These are phyloP conservation scores for Glossophaga mutica DNA, from an alignment of 2,797 vertebrate genomes.

Conservation along the genomic window DNA sequence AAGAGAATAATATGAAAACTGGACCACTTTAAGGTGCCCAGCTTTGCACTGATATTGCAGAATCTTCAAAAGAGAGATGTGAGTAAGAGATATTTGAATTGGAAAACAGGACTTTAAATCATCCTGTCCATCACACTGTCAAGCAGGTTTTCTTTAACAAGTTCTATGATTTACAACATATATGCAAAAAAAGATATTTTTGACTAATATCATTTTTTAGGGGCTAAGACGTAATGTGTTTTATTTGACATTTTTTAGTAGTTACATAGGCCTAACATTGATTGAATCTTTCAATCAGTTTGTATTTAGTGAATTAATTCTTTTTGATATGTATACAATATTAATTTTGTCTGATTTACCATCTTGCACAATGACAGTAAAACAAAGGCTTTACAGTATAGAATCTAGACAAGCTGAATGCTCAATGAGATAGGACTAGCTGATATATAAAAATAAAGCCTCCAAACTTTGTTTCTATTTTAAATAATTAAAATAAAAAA, in stretches of 20 bases:
- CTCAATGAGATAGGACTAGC: constrained; percentile 54
- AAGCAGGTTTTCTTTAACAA: neutral
- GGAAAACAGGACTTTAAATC: neutral
- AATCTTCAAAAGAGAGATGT: constrained; percentile 29
- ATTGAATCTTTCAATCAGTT: constrained; percentile 45
- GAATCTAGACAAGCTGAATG: constrained; percentile 50
- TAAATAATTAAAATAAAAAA: constrained; percentile 59
- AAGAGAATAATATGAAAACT: neutral
- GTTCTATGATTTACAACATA: neutral
- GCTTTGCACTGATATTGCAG: neutral
- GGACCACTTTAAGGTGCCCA: neutral
- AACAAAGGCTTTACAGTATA: neutral
- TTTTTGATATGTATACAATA: constrained; percentile 48
- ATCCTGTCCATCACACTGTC: neutral
- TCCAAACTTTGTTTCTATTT: constrained; percentile 34
- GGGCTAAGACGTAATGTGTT: neutral
- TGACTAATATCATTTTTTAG: neutral
- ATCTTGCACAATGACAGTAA: constrained; percentile 11
- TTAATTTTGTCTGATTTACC: constrained; percentile 28
- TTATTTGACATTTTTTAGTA: constrained; percentile 10
- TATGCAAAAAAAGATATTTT: constrained; percentile 47
- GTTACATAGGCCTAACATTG: neutral
- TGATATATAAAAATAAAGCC: constrained; percentile 44
- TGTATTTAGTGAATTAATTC: constrained; percentile 54
- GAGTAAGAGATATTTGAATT: neutral